These are phyloP conservation scores for Steinernema khuongi DNA, from an alignment of 1,140 invertebrate species.

Conservation along the genomic window DNA sequence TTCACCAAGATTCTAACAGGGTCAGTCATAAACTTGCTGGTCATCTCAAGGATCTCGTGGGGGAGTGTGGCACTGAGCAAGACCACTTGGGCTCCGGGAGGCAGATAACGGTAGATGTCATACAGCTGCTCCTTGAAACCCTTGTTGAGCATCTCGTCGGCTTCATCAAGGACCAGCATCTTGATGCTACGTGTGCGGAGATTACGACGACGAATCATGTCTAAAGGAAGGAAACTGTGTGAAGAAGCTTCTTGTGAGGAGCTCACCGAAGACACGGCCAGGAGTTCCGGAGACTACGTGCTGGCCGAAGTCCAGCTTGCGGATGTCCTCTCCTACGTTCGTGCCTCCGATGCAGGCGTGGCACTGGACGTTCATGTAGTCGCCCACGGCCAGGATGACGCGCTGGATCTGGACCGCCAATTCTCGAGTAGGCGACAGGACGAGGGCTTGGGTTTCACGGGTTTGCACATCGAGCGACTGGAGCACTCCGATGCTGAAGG, in stretches of 20 bases:
- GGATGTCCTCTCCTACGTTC: constrained; percentile 89
- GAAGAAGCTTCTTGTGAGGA: constrained; percentile 64
- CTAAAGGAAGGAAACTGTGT: constrained; percentile 60
- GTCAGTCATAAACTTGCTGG: constrained; percentile 87
- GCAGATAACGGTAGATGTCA: constrained; percentile 91
- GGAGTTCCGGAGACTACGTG: constrained; percentile 96
- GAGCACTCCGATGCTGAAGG: constrained; percentile 93
- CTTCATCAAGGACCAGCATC: constrained; percentile 94
- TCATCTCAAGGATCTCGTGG: constrained; percentile 83
- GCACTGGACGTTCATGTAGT: constrained; percentile 89
- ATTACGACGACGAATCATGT: constrained; percentile 89
- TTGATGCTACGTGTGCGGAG: constrained; percentile 82
- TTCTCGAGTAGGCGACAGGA: constrained; percentile 90
- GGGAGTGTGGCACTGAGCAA: constrained; percentile 95
- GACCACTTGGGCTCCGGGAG: constrained; percentile 78
- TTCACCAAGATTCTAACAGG: constrained; percentile 90
- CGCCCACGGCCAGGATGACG: constrained; percentile 89
- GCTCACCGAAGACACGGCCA: constrained; percentile 94
- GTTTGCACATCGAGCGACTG: constrained; percentile 84
- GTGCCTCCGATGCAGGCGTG: too few species aligned
- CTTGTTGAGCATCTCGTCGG: constrained; percentile 99
- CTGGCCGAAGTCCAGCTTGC: constrained; percentile 79
- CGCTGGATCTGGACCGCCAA: constrained; percentile 88
- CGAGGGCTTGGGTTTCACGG: constrained; percentile 87
- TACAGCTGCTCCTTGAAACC: constrained; percentile 99